Conservation (phyloP, 2,797 vertebrate species). For the Synaphobranchus kaupii region DNA sequence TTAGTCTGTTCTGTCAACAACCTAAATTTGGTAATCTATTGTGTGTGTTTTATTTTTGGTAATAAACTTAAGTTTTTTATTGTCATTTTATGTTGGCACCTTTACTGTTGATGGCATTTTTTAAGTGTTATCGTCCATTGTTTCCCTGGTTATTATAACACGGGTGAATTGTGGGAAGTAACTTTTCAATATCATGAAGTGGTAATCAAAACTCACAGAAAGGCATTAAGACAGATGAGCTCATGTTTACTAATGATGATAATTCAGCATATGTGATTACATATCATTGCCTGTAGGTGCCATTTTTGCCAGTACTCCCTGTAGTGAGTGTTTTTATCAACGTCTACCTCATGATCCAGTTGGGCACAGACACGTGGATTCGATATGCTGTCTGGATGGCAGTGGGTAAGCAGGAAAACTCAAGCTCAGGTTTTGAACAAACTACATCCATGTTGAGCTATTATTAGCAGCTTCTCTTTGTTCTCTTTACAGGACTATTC, state of each 20-base stretch:
- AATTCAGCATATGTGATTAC: background rate
- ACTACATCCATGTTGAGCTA: background rate
- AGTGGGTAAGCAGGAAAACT: constrained; percentile 67
- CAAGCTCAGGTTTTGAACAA: background rate
- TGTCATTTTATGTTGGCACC: no score
- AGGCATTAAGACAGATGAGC: background rate
- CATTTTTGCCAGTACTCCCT: constrained; percentile 78
- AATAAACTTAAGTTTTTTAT: no score
- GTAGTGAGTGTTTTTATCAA: constrained; percentile 78
- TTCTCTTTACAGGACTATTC: constrained; percentile 68
- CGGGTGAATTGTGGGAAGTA: no score
- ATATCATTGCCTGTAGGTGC: constrained; percentile 68
- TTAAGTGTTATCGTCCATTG: no score
- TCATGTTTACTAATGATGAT: background rate
- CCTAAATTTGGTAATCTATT: no score
- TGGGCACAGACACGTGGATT: constrained; percentile 76
- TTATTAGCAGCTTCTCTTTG: background rate
- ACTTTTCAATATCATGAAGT: background rate
- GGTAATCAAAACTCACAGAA: background rate
- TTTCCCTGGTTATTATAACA: no score
- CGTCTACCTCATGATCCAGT: constrained; percentile 77
- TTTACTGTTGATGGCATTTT: no score
- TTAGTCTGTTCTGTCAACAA: no score
- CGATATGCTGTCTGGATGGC: constrained; percentile 83
- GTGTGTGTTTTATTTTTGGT: no score